A percentile compares a stretch with the other conserved stretches of the same genome.
Evolutionary conservation across 2,888 invertebrate species (phyloP).

Genomic region (Acanthopleura granulata): DNA sequence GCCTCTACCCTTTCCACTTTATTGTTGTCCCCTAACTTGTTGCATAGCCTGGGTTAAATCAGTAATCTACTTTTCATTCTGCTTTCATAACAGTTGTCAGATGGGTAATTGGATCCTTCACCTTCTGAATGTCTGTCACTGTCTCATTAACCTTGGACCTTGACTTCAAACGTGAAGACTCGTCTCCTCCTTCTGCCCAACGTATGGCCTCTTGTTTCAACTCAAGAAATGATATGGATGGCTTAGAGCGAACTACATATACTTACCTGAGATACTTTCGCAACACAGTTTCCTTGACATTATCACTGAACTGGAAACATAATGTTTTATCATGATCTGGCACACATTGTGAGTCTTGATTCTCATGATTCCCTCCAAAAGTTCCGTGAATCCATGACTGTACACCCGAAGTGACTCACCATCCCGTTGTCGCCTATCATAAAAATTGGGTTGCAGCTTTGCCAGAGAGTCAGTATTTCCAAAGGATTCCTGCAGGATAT

Average conservation of each 20-base stretch:
- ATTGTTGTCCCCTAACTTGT: not conserved
- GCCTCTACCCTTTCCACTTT: not conserved
- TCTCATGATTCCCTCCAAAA: not conserved
- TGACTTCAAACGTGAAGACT: not conserved
- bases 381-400: not conserved
- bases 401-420: not conserved
- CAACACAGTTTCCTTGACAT: not conserved
- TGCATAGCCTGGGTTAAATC: not conserved
- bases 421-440: not conserved
- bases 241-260: not conserved
- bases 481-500: slow-evolving; percentile 8
- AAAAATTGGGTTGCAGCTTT: not conserved
- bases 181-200: not conserved
- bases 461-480: not conserved
- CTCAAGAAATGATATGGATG: not conserved
- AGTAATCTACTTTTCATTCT: not conserved
- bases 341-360: not conserved
- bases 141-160: not conserved
- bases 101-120: not conserved
- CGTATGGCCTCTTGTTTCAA: not conserved
- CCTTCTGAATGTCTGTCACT: no score
- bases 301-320: not conserved
- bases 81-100: not conserved
- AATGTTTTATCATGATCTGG: not conserved
- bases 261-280: not conserved